Base-by-base conservation (phyloP, 2,797 vertebrate species). In the Poliocrania exsul region DNA sequence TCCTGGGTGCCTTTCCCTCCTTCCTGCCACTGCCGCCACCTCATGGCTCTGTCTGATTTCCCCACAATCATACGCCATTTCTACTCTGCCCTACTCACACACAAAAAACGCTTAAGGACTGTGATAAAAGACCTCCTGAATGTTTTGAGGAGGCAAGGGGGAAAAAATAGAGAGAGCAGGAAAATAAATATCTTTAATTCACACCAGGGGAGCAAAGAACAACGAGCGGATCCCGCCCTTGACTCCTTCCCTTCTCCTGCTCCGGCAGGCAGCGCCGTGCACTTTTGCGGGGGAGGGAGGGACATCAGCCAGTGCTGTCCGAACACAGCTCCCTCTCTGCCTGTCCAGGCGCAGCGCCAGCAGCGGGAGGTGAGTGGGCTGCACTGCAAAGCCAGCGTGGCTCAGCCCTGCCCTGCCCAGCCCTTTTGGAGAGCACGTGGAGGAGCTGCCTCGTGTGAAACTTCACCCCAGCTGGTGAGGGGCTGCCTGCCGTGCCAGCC, bases 1-100 rank as follows among this genome's bases (percentile, higher is more conserved):
- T 4, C 6, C 3, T 0, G 2, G 25, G 40, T 4, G 2, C 38
- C 13, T 42, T 33, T 62, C n/a, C n/a, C 23, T 69, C 31, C 50
- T 47, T 54, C 47, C 57, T 25, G 31, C 57, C 38, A 13, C 9
- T 7, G 3, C 62, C 12, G 42, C 28, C 57, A 38, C 28, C 72
- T 79, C 57, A 23, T 3, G 12, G 24, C 4, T 50, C 35, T 26
- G 2, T 25, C 74, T 13, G 21, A 70, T 77, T 81, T 51, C 51
- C 61, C 57, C 61, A 69, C 37, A 38, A 28, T 20, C 47, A 8
- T 11, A 15, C 8, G 26, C 10, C 29, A 42, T 75, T 71, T 35
- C 60, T n/a, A 29, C 9, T 14, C 16, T 13, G 9, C 16, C n/a
- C 4, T 19, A 62, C 29, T 10, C 20, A 29, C 6, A 18, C 9